Evolutionary conservation across 1,140 invertebrate species (phyloP), one percentile per base, ranked within the genome.

Genomic region (Leguminivora glycinivorella): DNA sequence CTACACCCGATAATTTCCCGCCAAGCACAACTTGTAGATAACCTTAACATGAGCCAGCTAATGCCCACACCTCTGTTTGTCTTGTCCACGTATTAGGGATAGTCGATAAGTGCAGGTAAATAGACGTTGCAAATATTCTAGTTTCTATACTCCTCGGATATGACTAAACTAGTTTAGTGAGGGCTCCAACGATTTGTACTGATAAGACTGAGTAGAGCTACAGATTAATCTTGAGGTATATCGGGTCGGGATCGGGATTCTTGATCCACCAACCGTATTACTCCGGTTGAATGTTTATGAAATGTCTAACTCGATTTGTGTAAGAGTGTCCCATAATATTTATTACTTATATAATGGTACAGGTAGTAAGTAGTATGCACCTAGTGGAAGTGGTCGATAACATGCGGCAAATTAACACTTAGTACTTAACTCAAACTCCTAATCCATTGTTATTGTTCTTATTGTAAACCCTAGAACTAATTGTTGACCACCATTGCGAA

Each of bases 51-150:
- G 78, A 75, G 76, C 75, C 58, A 72, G 25, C 24, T 68, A 47
- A 67, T 71, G 79, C 80, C 80, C 83, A 82, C 87, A 72, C 84
- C 87, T 82, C 67, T 86, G 75, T 84, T 86, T 83, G 77, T 74
- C 76, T 75, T 78, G 73, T 81, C 70, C 43, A 70, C 70, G 40
- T 67, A 47, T 73, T 63, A 63, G 71, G 22, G 68, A 56, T 70
- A 5, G 67, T 29, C 40, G 67, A 47, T 72, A 69, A 69, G 52
- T 72, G 69, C 34, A 52, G n/a, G 40, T 17, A 43, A 56, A 66
- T 22, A 4, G 40, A 22, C 47, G 25, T 63, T 63, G 26, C 25
- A 7, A 63, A 31, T 31, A n/a, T 19, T 52, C 47, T 22, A 22
- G 47, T 43, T 9, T 1, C n/a, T 47, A 17, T n/a, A 17, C 14